Percentiles rank a stretch among this genome's conserved stretches.
Evolutionary conservation across 2,888 invertebrate species (phyloP).

Genomic region (Sthenelais limicola): DNA sequence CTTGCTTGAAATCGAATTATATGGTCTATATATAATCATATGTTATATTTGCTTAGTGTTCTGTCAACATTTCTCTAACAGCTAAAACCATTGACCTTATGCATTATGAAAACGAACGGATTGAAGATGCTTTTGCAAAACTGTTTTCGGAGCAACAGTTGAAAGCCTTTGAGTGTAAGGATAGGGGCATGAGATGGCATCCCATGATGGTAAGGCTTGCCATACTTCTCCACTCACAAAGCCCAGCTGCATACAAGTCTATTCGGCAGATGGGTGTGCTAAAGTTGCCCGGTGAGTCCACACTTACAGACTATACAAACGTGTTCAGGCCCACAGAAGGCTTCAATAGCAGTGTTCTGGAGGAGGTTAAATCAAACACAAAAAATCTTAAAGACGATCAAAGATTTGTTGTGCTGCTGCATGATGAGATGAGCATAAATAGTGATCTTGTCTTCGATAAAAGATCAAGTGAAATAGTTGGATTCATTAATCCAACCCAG

Average conservation of each 20-base stretch:
- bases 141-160: conserved; percentile 33
- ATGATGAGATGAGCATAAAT: conserved; percentile 26
- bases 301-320: conserved; percentile 20
- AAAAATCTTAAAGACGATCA: neutral
- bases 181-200: conserved; percentile 37
- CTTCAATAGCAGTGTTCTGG: neutral
- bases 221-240: conserved; percentile 13
- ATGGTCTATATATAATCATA: too few relatives aligned
- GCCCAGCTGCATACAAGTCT: neutral
- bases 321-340: neutral
- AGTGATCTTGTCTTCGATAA: conserved; percentile 9
- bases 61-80: too few relatives aligned
- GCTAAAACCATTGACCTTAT: too few relatives aligned
- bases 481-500: conserved; percentile 8
- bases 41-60: too few relatives aligned
- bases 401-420: conserved; percentile 21
- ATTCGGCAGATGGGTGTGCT: neutral
- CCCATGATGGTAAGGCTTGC: conserved; percentile 36
- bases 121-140: neutral
- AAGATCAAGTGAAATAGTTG: conserved; percentile 4
- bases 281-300: conserved; percentile 23
- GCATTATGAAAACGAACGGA: neutral
- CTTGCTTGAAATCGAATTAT: too few relatives aligned
- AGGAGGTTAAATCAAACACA: neutral
- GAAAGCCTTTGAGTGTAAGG: conserved; percentile 19